Conservation (phyloP, 1,140 invertebrate genomes). For the Aphelinus certus region DNA sequence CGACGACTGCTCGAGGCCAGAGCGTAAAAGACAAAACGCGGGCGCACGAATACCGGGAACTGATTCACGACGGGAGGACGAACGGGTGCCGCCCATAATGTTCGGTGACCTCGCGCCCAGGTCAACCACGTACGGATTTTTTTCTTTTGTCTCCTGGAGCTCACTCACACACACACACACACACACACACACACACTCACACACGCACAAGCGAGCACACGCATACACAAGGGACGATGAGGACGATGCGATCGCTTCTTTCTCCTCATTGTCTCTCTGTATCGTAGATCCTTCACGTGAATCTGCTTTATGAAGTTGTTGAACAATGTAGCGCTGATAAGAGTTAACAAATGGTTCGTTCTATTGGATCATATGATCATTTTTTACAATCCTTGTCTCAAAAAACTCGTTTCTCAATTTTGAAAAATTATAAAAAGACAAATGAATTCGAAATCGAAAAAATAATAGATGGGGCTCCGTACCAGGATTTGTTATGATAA, state of each 20-base stretch:
- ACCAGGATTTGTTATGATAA: too few relatives aligned
- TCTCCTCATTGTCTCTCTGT: constrained; percentile 32
- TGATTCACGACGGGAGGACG: constrained; percentile 1
- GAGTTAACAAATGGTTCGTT: too few relatives aligned
- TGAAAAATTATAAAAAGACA: too few relatives aligned
- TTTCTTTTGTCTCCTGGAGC: constrained; percentile 13
- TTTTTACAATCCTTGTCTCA: too few relatives aligned
- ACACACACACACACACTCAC: too few relatives aligned
- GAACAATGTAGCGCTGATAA: not conserved
- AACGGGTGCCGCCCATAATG: constrained; percentile 37
- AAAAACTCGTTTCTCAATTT: too few relatives aligned
- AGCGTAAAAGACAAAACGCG: not conserved
- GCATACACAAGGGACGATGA: too few relatives aligned
- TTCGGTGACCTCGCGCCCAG: not conserved
- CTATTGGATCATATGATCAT: too few relatives aligned
- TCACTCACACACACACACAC: not conserved
- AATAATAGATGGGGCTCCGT: too few relatives aligned
- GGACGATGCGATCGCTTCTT: constrained; percentile 14
- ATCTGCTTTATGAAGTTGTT: constrained; percentile 18
- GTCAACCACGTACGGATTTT: constrained; percentile 1
- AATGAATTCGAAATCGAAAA: too few relatives aligned
- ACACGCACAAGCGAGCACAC: too few relatives aligned
- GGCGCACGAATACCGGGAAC: constrained; percentile 25
- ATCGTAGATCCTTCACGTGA: constrained; percentile 8
- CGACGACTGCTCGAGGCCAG: not conserved